Base-by-base conservation (phyloP, 1,140 invertebrate species). In the Parasteatoda tepidariorum region DNA sequence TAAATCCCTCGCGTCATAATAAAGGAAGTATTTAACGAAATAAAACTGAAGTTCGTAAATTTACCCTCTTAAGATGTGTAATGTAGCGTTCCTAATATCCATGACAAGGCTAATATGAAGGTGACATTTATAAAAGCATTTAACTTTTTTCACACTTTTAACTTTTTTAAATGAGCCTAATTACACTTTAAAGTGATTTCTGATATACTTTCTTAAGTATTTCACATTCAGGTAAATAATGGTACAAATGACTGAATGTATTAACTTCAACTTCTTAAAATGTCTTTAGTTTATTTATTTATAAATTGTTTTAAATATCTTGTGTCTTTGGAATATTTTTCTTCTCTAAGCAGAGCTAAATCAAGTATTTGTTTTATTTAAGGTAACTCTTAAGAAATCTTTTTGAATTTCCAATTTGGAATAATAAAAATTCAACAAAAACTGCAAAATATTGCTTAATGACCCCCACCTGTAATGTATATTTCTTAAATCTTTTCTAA, bases 101-200 rank as follows among this genome's bases (percentile, higher is more conserved):
- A 62, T 79, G 75, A 79, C 75, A 79, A 79, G 75, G 75, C 75
- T 79, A 79, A 79, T 79, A 79, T 67, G 28, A 55, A 34, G 75
- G 75, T 79, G 75, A 68, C 75, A 79, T 79, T 79, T 68, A 79
- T 79, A 79, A 79, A 79, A 79, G 75, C 62, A 59, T 57, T 79
- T 79, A 67, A 57, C 22, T 33, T 68, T 79, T 30, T 15, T 30
- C 61, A 15, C 31, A 5, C 61, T n/a, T 31, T 75, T 75, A 68
- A 66, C 61, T 79, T 79, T 79, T 79, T 79, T 59, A 57, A 79
- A 79, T 79, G 75, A 67, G 61, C 64, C 62, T 79, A 79, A 79
- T 79, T 79, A 68, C 75, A 79, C 62, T 79, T 79, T 79, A 79
- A 79, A 79, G 64, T 48, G 75, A 79, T 79, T 79, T 79, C 75